Evolutionary conservation across 2,113 vertebrate species (phyloP).

Genomic region (Vombatus ursinus): DNA sequence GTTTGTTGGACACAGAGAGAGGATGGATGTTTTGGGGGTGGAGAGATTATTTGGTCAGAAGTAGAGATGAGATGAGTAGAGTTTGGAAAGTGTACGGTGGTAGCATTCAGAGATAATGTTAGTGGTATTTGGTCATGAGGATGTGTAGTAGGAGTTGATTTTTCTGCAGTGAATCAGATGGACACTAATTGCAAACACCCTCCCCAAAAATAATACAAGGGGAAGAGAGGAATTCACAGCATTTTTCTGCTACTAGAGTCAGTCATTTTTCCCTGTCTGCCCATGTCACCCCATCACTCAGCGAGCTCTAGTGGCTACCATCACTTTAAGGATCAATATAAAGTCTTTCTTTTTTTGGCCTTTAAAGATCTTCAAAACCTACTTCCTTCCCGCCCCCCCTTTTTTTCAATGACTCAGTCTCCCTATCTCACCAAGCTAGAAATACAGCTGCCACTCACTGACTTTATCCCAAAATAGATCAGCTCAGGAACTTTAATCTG

Average conservation of each 20-base stretch:
- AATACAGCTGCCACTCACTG: background rate
- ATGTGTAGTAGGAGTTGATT: background rate
- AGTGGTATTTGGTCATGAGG: background rate
- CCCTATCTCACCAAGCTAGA: background rate
- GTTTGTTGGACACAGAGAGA: background rate
- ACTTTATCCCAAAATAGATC: background rate
- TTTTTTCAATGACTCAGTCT: background rate
- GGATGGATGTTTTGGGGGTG: background rate
- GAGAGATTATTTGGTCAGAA: background rate
- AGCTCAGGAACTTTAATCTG: background rate
- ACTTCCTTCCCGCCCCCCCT: background rate
- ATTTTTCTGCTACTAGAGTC: background rate
- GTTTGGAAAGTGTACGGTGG: no score
- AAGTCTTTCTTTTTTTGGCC: background rate
- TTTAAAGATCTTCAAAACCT: background rate
- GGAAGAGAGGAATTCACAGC: background rate
- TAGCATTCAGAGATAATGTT: background rate
- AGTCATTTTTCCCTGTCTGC: background rate
- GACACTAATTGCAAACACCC: background rate
- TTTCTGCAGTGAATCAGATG: no score
- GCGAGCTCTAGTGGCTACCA: background rate
- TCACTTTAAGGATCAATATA: background rate
- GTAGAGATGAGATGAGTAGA: background rate
- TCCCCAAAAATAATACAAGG: background rate
- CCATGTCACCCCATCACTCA: background rate